These are phyloP conservation scores for Eudemis profundana DNA, from an alignment of 2,888 invertebrate genomes.

Conservation along the genomic window DNA sequence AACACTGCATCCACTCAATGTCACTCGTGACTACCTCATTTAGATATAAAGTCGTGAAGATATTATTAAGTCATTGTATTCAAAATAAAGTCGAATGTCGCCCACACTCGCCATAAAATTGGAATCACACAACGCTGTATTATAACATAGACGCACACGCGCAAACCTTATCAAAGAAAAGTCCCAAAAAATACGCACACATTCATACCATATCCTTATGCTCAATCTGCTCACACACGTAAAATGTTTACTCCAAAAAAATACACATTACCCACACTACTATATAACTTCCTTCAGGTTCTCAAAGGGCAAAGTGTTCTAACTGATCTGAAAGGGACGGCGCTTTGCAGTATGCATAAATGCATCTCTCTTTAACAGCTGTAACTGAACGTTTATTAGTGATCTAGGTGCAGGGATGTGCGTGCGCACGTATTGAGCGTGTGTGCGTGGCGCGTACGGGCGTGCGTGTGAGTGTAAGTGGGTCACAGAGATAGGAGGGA, in stretches of 20 bases:
- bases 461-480: slow-evolving; percentile 73
- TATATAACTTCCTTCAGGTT: slow-evolving; percentile 3
- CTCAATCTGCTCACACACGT: slow-evolving; percentile 56
- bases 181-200: slow-evolving; percentile 54
- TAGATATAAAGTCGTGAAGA: slow-evolving; percentile 27
- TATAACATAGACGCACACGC: slow-evolving; percentile 44
- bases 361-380: slow-evolving; percentile 26
- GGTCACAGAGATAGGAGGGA: slow-evolving; percentile 82
- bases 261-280: slow-evolving; percentile 53
- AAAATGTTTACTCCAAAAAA: slow-evolving; percentile 64
- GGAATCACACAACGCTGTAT: slow-evolving; percentile 33
- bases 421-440: slow-evolving; percentile 61
- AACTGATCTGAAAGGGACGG: slow-evolving; percentile 1
- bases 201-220: slow-evolving; percentile 35
- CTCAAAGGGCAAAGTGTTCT: neutral
- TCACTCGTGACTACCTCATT: slow-evolving; percentile 10
- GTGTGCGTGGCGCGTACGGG: slow-evolving; percentile 37
- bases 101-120: slow-evolving; percentile 45
- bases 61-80: slow-evolving; percentile 40
- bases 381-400: slow-evolving; percentile 11
- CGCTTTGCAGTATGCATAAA: slow-evolving; percentile 1
- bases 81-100: slow-evolving; percentile 41
- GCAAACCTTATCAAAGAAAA: slow-evolving; percentile 51
- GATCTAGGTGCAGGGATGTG: slow-evolving; percentile 44
- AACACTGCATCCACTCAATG: neutral